Evolutionary conservation across 2,888 invertebrate genomes (phyloP).

Genomic region (Tetheella fluctuosa): DNA sequence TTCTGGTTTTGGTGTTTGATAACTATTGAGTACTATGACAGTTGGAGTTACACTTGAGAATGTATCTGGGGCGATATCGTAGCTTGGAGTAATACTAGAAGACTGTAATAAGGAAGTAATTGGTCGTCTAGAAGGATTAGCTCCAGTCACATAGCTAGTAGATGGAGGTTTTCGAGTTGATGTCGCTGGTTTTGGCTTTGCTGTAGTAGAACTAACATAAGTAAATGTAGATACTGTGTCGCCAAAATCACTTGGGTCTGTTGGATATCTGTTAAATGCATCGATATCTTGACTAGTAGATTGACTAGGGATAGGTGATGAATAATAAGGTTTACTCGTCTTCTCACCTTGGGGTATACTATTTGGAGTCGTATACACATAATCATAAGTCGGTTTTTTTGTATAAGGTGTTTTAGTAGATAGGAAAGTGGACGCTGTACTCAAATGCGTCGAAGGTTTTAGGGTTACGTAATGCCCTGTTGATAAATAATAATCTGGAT

Average conservation of each 20-base stretch:
- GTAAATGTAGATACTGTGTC: conserved; percentile 71
- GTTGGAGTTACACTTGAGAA: conserved; percentile 80
- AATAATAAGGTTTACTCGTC: conserved; percentile 57
- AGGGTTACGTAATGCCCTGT: conserved; percentile 75
- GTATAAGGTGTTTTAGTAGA: conserved; percentile 50
- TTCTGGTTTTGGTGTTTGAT: conserved; percentile 62
- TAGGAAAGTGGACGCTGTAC: conserved; percentile 24
- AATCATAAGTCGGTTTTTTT: conserved; percentile 54
- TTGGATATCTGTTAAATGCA: conserved; percentile 75
- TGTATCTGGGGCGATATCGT: conserved; percentile 63
- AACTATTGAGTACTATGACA: conserved; percentile 70
- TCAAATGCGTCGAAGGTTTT: conserved; percentile 42
- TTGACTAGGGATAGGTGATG: conserved; percentile 70
- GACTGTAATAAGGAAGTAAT: conserved; percentile 49
- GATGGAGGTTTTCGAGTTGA: conserved; percentile 70
- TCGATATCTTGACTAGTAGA: conserved; percentile 77
- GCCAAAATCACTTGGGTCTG: conserved; percentile 70
- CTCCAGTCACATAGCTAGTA: conserved; percentile 72
- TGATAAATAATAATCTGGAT: conserved; percentile 59
- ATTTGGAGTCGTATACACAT: conserved; percentile 62
- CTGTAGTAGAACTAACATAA: conserved; percentile 66
- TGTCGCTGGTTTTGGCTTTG: conserved; percentile 55
- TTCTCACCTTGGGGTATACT: conserved; percentile 57
- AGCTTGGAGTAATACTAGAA: conserved; percentile 52
- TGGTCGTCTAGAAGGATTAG: conserved; percentile 79